Base-by-base conservation (phyloP, 2,113 vertebrate species). In the Ctenomys sociabilis region DNA sequence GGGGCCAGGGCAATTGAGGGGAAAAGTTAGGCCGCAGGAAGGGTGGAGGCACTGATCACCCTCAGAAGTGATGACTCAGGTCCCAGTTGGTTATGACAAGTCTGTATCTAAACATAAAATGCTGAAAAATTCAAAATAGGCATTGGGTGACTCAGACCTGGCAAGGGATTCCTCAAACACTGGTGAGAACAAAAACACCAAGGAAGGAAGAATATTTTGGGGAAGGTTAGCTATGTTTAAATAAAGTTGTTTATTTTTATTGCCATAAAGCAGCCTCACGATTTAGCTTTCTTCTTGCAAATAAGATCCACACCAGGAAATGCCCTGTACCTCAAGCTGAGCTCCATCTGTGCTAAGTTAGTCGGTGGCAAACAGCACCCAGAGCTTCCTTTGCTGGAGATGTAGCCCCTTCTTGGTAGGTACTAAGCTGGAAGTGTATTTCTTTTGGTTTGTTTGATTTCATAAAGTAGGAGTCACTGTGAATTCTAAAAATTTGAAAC, bases 61-160 rank as follows among this genome's bases (percentile, higher is more conserved):
- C 95, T 84, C 90, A 97, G 97, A 94, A 96, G 95, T 91, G 83
- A 97, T 98, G 98, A 98, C 97, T 98, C 97, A 98, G 94, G 91
- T 95, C 90, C 97, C 66, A 49, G 96, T 98, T 97, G 73, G 95
- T 97, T 98, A 98, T 97, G 96, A 97, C 97, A 98, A 16, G 78
- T 97, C 98, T 98, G 97, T 92, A 97, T 97, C 95, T 97, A 98
- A 98, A 98, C 98, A 98, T 90, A 97, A 98, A 96, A 96, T 92
- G 97, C 97, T 96, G 87, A 96, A 96, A 97, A 98, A 97, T 96
- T 98, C 93, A 97, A 98, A 98, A 98, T 97, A 98, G 96, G 90
- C 95, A 43, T 90, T 92, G 95, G 66, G 96, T 98, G 98, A 98
- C 96, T 98, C 98, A 98, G 97, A 96, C 95, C 85, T 96, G 97